A percentile compares a stretch with the other conserved stretches of the same genome.
These are phyloP conservation scores for Andrena flavipes DNA, from an alignment of 2,888 invertebrate genomes.

Conservation along the genomic window DNA sequence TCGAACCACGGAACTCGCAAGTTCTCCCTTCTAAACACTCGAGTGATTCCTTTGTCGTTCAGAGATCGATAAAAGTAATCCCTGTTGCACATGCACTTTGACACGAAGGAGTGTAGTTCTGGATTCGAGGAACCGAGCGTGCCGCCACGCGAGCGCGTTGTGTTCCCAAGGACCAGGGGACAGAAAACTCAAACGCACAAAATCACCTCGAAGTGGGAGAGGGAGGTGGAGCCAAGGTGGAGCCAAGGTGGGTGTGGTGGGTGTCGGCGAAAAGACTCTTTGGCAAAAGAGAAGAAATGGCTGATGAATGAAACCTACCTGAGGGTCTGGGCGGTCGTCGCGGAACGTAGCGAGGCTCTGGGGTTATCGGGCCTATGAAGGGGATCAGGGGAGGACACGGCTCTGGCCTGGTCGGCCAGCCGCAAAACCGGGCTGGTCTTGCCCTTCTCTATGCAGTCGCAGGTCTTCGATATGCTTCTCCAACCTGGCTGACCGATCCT, in stretches of 20 bases:
- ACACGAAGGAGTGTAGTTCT: too few relatives aligned
- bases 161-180: neutral
- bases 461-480: slow-evolving; percentile 81
- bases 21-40: too few relatives aligned
- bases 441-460: slow-evolving; percentile 81
- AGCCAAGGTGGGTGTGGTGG: neutral
- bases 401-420: slow-evolving; percentile 82
- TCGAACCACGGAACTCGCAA: too few relatives aligned
- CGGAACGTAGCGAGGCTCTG: slow-evolving; percentile 81
- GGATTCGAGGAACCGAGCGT: neutral
- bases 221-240: neutral
- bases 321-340: slow-evolving; percentile 81
- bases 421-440: slow-evolving; percentile 80
- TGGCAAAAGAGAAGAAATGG: slow-evolving; percentile 46
- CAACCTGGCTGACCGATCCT: slow-evolving; percentile 78
- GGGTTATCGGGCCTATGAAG: slow-evolving; percentile 84
- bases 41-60: too few relatives aligned
- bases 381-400: slow-evolving; percentile 85
- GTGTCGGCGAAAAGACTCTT: neutral
- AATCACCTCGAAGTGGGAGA: slow-evolving; percentile 5
- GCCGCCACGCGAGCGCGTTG: neutral
- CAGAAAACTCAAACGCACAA: neutral
- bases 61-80: too few relatives aligned
- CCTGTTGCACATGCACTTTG: too few relatives aligned
- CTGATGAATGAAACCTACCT: slow-evolving; percentile 80